Evolutionary conservation across 2,797 vertebrate genomes (phyloP), one percentile per base, ranked within the genome.

Genomic region (Naso thynnoides): DNA sequence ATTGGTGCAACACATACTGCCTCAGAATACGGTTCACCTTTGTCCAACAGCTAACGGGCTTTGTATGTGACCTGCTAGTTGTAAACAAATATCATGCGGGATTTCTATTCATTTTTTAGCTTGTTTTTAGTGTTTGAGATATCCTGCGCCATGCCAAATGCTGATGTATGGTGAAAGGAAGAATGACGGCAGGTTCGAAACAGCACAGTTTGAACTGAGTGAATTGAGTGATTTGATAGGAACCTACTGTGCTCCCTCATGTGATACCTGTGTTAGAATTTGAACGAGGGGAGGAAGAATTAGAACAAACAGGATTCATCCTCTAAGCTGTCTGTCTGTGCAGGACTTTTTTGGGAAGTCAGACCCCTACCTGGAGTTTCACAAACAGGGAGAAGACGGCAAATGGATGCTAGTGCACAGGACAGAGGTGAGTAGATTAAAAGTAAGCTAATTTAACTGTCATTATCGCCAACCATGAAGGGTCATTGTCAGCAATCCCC

Each of bases 321-420:
- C 16, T 24, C 3, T 18, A 23, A 53, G 18, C 45, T n/a, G 10
- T 4, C 64, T 38, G 76, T 73, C 5, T 75, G 23, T 73, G 52
- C 89, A 99, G 98, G 98, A 99, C 84, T 96, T 99, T 75, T 99
- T 99, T 47, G 98, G 98, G 14, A 99, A 99, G 90, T 99, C 98
- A 13, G 98, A 99, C 78, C 98, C 98, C 0, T 99, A 99, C 91
- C 91, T 99, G 66, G 98, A 99, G 92, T 98, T 99, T 70, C 94
- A 97, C 88, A 99, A 99, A 87, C 96, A 96, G 23, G 96, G 96
- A 44, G 96, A 97, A 0, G 97, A 99, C 23, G 95, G 96, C 38
- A 99, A 98, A 84, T 99, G 97, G 97, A 99, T 99, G 98, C 93
- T 99, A 81, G 97, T 99, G 54, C 98, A 99, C 90, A 95, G 95